Conservation (phyloP, 2,888 invertebrate genomes). For the Allygus modestus region DNA sequence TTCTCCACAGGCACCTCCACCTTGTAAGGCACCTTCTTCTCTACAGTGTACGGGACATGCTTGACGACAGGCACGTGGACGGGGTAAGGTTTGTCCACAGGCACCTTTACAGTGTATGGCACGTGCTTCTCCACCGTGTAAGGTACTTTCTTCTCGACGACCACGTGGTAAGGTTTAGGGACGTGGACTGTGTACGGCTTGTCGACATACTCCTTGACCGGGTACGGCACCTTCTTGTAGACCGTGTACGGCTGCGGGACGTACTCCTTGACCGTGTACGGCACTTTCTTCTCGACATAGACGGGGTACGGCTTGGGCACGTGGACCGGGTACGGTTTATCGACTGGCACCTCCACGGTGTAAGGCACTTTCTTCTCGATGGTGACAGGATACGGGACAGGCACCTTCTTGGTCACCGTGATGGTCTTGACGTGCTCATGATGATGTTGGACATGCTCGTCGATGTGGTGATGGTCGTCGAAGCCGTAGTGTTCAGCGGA, state of each 20-base stretch:
- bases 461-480: slow-evolving; percentile 9
- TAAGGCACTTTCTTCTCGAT: slow-evolving; percentile 45
- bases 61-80: slow-evolving; percentile 52
- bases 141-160: slow-evolving; percentile 48
- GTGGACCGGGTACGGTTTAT: slow-evolving; percentile 51
- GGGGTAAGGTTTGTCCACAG: slow-evolving; percentile 53
- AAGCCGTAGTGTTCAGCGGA: slow-evolving; percentile 6
- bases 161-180: slow-evolving; percentile 46
- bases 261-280: slow-evolving; percentile 51
- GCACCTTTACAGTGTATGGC: slow-evolving; percentile 46
- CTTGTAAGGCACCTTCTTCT: slow-evolving; percentile 58
- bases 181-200: slow-evolving; percentile 49
- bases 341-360: slow-evolving; percentile 49
- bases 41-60: slow-evolving; percentile 51
- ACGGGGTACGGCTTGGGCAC: slow-evolving; percentile 51
- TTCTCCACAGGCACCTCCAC: slow-evolving; percentile 50
- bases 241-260: slow-evolving; percentile 53
- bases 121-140: slow-evolving; percentile 51
- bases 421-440: slow-evolving; percentile 43
- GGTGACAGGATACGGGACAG: slow-evolving; percentile 52
- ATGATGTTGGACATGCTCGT: slow-evolving; percentile 33
- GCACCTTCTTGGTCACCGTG: slow-evolving; percentile 55
- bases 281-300: slow-evolving; percentile 54
- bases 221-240: slow-evolving; percentile 52
- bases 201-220: slow-evolving; percentile 46